Evolutionary conservation across 2,888 invertebrate genomes (phyloP).

Genomic region (Lasioglossum oenotherae): DNA sequence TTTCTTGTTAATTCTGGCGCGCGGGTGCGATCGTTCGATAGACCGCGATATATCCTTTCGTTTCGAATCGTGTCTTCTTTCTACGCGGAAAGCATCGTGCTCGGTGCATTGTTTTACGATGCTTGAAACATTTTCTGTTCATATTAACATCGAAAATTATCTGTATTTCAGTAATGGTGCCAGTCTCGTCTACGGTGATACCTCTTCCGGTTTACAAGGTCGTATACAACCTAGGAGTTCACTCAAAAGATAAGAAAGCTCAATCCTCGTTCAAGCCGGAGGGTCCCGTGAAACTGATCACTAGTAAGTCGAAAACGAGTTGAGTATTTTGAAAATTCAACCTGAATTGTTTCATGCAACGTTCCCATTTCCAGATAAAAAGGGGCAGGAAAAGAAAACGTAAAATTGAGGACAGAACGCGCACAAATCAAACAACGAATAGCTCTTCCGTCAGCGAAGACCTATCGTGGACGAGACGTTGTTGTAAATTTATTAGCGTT

Average conservation of each 20-base stretch:
- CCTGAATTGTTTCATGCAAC: background rate
- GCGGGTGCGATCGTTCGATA: slow-evolving; percentile 29
- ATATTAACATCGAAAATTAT: background rate
- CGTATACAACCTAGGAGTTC: slow-evolving; percentile 85
- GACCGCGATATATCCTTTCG: slow-evolving; percentile 14
- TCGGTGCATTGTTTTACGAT: background rate
- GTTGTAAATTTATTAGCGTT: slow-evolving; percentile 16
- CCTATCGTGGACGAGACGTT: background rate
- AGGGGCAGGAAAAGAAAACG: slow-evolving; percentile 69
- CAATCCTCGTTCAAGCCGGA: slow-evolving; percentile 78
- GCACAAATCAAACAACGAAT: background rate
- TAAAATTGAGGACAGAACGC: slow-evolving; percentile 20
- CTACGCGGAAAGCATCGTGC: slow-evolving; percentile 5
- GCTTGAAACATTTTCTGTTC: background rate
- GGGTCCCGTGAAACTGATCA: slow-evolving; percentile 78
- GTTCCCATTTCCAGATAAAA: slow-evolving; percentile 71
- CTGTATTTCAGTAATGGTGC: slow-evolving; percentile 86
- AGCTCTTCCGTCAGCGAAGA: background rate
- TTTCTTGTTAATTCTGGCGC: slow-evolving; percentile 23
- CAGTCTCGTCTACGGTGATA: slow-evolving; percentile 89
- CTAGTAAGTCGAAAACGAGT: slow-evolving; percentile 69
- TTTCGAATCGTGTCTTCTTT: background rate
- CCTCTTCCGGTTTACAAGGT: slow-evolving; percentile 88
- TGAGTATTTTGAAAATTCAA: background rate
- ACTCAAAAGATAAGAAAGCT: slow-evolving; percentile 77